Base-by-base conservation (phyloP, 2,797 vertebrate species). In the Centroberyx gerrardi region DNA sequence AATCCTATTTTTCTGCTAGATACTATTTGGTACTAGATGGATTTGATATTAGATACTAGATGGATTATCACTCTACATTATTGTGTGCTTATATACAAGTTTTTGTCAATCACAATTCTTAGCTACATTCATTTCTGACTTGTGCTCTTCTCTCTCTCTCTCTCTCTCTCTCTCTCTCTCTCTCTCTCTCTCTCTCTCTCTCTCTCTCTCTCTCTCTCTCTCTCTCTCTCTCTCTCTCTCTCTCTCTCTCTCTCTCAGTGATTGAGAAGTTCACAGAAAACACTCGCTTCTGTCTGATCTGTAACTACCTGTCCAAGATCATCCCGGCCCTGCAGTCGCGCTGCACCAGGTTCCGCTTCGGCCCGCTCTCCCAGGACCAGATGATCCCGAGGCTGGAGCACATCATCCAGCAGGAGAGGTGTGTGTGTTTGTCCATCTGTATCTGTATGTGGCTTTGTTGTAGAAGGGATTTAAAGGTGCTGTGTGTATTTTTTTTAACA, bases 251-350 rank as follows among this genome's bases (percentile, higher is more conserved):
- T 46, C 1, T 27, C 2, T 40, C 92, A 99, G 98, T 99, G 78
- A 99, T 99, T 2, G 98, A 99, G 90, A 99, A 99, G 85, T 99
- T 96, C 89, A 99, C 98, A 0, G 98, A 99, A 87, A 99, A 99
- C 89, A 99, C 98, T 1, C 92, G 97, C 0, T 99, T 99, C 68
- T 99, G 98, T 84, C 94, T 99, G 82, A 99, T 99, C 94, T 97
- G 98, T 86, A 99, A 99, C 93, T 99, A 99, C 90, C 94, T 99
- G 61, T 99, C 98, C 52, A 99, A 99, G 95, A 98, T 99, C 95
- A 99, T 99, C 91, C 98, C 97, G 0, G 98, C 98, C 2, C 91
- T 99, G 84, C 98, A 99, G 87, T 99, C 98, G 1, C 96, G 98
- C 61, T 99, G 98, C 91, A 99, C 98, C 0, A 93, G 98, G 64